Evolutionary conservation across 2,113 vertebrate genomes (phyloP).

Genomic region (Scalopus aquaticus): DNA sequence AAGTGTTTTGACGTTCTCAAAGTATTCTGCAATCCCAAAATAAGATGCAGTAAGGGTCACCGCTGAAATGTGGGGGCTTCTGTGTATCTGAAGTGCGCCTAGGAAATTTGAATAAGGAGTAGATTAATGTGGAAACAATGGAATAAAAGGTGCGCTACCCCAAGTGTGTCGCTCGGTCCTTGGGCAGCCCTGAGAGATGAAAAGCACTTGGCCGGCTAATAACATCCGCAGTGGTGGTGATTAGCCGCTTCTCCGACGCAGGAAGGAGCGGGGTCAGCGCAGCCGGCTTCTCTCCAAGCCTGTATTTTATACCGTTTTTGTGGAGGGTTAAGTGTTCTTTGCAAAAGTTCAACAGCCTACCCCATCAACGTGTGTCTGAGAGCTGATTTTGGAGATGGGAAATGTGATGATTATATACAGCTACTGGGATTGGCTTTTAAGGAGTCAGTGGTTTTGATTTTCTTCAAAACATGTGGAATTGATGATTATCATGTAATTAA

Average conservation of each 20-base stretch:
- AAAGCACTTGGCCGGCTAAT: conserved; percentile 7
- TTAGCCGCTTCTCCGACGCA: neutral
- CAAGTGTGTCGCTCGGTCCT: neutral
- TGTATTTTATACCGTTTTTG: neutral
- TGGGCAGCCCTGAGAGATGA: neutral
- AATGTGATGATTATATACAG: neutral
- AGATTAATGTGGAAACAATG: neutral
- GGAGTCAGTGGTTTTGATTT: neutral
- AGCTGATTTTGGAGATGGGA: neutral
- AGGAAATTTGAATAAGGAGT: neutral
- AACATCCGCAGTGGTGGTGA: neutral
- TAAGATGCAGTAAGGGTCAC: neutral
- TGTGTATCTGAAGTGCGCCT: neutral
- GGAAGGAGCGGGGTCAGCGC: neutral
- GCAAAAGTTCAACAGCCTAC: conserved; percentile 28
- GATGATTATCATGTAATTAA: neutral
- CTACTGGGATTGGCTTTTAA: neutral
- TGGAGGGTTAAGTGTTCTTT: conserved; percentile 25
- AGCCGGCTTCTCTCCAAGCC: neutral
- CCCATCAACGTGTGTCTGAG: neutral
- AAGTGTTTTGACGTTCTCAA: neutral
- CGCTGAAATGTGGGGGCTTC: neutral
- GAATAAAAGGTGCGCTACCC: neutral
- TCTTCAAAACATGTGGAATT: neutral
- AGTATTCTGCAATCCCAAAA: neutral